A percentile compares a stretch with the other conserved stretches of the same genome.
Conservation (phyloP, 1,140 invertebrate genomes). For the Temnothorax longispinosus region DNA sequence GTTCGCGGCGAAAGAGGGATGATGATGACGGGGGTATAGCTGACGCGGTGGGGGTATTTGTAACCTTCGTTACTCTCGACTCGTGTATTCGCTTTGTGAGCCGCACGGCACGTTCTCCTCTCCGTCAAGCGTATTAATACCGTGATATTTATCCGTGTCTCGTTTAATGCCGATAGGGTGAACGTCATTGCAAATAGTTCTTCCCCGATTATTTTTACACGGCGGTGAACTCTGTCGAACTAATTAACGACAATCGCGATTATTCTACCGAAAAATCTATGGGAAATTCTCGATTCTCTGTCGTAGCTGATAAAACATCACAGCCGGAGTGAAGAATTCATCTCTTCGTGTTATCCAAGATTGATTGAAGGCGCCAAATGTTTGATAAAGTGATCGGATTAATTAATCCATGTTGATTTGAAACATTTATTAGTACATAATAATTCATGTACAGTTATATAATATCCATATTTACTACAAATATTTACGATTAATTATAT, state of each 20-base stretch:
- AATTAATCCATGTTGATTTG: neutral
- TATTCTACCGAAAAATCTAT: neutral
- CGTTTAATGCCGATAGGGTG: constrained; percentile 7
- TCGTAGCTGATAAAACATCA: neutral
- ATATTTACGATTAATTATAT: neutral
- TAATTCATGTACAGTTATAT: neutral
- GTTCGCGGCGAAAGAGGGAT: constrained; percentile 12
- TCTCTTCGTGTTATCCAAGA: neutral
- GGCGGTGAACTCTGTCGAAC: neutral
- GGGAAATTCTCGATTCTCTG: too few species aligned
- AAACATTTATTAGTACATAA: constrained; percentile 1
- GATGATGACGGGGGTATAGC: constrained; percentile 4
- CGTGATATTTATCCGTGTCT: constrained; percentile 45
- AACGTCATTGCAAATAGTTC: constrained; percentile 1
- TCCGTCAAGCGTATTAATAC: constrained; percentile 29
- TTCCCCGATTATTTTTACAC: neutral
- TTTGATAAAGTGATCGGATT: neutral
- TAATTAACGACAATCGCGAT: neutral
- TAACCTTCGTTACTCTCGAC: constrained; percentile 34
- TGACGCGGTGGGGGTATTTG: constrained; percentile 34
- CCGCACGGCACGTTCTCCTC: neutral
- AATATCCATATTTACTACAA: neutral
- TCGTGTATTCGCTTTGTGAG: constrained; percentile 40
- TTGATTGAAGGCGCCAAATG: neutral
- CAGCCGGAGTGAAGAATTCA: neutral